Conservation (phyloP, 2,888 invertebrate genomes). For the Drosophila melanosoma region DNA sequence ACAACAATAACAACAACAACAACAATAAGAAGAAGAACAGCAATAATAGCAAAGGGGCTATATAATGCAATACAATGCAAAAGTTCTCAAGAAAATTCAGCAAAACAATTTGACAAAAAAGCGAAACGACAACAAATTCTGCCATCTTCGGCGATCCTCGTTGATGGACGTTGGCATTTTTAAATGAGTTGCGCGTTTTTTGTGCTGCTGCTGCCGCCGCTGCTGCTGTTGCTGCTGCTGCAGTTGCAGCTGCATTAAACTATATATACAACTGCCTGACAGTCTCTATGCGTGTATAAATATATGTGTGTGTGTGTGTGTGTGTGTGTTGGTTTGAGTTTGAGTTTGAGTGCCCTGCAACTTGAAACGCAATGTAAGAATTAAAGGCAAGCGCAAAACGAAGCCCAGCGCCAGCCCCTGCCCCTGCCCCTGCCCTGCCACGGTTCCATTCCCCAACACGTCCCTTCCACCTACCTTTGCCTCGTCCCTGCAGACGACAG, state of each 20-base stretch:
- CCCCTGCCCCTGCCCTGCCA: constrained; percentile 32
- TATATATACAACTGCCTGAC: constrained; percentile 64
- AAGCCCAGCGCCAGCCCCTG: constrained; percentile 38
- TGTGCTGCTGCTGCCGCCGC: constrained; percentile 36
- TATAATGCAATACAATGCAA: constrained; percentile 79
- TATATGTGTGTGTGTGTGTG: constrained; percentile 25
- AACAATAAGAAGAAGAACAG: constrained; percentile 32
- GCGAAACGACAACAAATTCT: constrained; percentile 82
- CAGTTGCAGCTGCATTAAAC: constrained; percentile 78
- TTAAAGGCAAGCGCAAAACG: constrained; percentile 78
- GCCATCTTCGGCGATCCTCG: constrained; percentile 82
- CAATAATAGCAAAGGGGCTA: constrained; percentile 41
- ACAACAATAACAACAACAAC: constrained; percentile 13
- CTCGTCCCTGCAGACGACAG: constrained; percentile 41
- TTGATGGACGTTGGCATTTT: constrained; percentile 82
- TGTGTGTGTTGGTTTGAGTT: constrained; percentile 39
- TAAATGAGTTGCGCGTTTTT: constrained; percentile 81
- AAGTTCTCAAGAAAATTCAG: constrained; percentile 82
- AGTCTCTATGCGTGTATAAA: constrained; percentile 20
- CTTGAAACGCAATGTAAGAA: constrained; percentile 79
- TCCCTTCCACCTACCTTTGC: constrained; percentile 33
- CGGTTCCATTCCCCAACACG: neutral
- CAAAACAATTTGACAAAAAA: constrained; percentile 82
- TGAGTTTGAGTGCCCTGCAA: constrained; percentile 75
- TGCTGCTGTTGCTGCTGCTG: constrained; percentile 36